Conservation (phyloP, 1,140 invertebrate genomes). For the Camponotus pennsylvanicus region DNA sequence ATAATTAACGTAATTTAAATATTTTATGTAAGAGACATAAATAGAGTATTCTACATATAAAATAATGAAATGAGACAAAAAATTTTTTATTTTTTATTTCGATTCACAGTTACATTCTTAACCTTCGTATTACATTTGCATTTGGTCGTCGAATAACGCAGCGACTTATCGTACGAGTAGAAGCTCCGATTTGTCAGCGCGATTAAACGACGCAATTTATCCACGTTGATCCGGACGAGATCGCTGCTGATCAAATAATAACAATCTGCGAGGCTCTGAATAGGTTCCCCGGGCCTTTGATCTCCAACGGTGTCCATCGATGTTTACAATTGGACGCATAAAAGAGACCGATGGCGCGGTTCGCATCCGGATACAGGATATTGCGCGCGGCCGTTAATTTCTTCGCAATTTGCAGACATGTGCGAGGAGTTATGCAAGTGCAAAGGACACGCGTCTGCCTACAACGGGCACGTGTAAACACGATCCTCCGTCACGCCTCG, state of each 20-base stretch:
- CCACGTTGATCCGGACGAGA: slow-evolving; percentile 64
- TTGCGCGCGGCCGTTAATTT: background rate
- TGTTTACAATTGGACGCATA: background rate
- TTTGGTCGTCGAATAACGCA: background rate
- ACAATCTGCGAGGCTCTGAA: slow-evolving; percentile 38
- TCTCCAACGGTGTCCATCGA: slow-evolving; percentile 17
- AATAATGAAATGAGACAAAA: background rate
- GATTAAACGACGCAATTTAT: slow-evolving; percentile 48
- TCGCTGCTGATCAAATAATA: slow-evolving; percentile 61
- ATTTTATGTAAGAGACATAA: background rate
- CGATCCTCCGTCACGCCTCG: background rate
- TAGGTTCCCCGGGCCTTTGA: slow-evolving; percentile 1
- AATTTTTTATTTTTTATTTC: background rate
- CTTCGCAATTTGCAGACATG: background rate
- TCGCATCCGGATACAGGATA: background rate
- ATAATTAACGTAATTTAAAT: background rate
- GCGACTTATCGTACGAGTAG: background rate
- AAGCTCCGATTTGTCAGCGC: slow-evolving; percentile 47
- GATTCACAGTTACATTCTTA: background rate
- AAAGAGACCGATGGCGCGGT: background rate
- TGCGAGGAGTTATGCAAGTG: slow-evolving; percentile 36
- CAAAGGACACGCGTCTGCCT: background rate
- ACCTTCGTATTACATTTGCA: slow-evolving; percentile 1
- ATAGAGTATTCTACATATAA: too few relatives aligned
- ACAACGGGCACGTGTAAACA: background rate